Base-by-base conservation (phyloP, 2,888 invertebrate species). In the Neoitamus cyanurus region DNA sequence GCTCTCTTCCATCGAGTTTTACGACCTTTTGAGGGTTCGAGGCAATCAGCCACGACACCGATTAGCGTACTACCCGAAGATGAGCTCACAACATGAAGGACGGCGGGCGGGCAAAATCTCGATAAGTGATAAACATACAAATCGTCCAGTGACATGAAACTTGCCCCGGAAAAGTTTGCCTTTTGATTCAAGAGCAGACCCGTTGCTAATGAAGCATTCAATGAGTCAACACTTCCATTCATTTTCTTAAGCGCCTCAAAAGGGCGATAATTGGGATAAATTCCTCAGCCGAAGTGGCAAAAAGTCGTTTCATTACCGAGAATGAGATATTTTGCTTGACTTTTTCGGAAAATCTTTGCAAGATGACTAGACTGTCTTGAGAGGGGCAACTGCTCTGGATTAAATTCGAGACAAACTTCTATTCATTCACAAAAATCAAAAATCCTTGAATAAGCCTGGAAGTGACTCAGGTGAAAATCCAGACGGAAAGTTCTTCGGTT, bases 151-250 rank as follows among this genome's bases (percentile, higher is more conserved):
- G 75, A 75, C 75, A 42, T 28, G 20, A 25, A 75, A 28, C 42
- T 70, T 75, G 37, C 42, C 11, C 20, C 37, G 42, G 75, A 75
- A 75, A 75, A 37, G 34, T 73, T 75, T 75, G 37, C 6, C 42
- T 25, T 37, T 25, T 25, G 20, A 25, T 58, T 58, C 58, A 58
- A 58, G 25, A 25, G 25, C 78, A 15, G 46, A 25, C 31, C 48
- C 20, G 15, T 7, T 83, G 37, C 83, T 83, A 83, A 83, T 83
- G 83, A 83, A 28, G 37, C 69, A 83, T 83, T 83, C 83, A 83
- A 83, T 83, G 83, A 83, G 83, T 83, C 83, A 83, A 83, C 83
- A 83, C 83, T 83, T 78, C 78, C 31, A 78, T 78, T 78, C 78
- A 78, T 78, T 58, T 34, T 15, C 9, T 31, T 48, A 31, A 58